These are phyloP conservation scores for Nixonia krombeini DNA, from an alignment of 1,140 invertebrate genomes.

Conservation along the genomic window DNA sequence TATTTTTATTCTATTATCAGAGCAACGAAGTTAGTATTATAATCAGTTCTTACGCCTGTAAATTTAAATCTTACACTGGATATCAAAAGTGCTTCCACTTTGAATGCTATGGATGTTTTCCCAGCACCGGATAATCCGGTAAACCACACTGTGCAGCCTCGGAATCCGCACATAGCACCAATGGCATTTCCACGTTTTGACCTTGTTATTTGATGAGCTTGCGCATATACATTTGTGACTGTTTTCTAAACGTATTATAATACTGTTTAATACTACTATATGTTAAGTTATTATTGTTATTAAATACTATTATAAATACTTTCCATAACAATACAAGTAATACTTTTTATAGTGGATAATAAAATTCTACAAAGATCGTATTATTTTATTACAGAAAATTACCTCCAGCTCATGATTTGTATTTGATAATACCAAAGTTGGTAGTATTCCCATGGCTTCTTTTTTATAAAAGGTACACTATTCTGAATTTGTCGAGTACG, in stretches of 20 bases:
- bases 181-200: conserved; percentile 92
- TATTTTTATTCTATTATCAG: no score
- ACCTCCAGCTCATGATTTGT: conserved; percentile 17
- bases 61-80: conserved; percentile 47
- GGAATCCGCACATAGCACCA: conserved; percentile 87
- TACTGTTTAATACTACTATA: background rate
- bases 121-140: conserved; percentile 97
- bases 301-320: no score
- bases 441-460: conserved; percentile 23
- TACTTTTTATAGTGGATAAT: no score
- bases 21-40: no score
- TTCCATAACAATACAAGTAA: no score
- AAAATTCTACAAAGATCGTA: no score
- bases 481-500: background rate
- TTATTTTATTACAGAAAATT: no score
- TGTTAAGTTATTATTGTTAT: no score
- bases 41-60: no score
- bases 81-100: conserved; percentile 48
- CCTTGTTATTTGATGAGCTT: conserved; percentile 93
- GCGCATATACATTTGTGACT: conserved; percentile 89
- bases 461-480: background rate
- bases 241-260: conserved; percentile 24
- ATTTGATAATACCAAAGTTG: conserved; percentile 5
- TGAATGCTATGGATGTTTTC: conserved; percentile 96
- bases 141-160: conserved; percentile 98